phyloP scores from a whole-genome alignment of 2,113 vertebrate genomes.

The Alaudala cheleensis region DNA sequence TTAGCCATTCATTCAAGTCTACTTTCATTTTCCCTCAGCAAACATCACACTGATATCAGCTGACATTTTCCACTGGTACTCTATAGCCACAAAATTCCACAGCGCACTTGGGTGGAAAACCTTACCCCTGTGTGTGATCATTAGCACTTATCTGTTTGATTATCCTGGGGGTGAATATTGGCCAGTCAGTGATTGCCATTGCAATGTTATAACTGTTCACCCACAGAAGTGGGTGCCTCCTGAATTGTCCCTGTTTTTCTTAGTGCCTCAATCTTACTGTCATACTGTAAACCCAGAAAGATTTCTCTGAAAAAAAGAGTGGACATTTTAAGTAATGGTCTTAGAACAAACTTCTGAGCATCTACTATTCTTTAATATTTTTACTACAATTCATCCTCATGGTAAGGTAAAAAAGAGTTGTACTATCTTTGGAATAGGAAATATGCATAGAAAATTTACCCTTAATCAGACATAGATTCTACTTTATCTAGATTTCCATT shows the following conservation, averaged over 20 bases:
- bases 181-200: not conserved
- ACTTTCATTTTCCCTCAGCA: not conserved
- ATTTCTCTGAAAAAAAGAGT: not conserved
- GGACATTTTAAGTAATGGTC: not conserved
- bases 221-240: not conserved
- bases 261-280: not conserved
- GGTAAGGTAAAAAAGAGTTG: not conserved
- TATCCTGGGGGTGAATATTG: not conserved
- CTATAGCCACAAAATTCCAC: not conserved
- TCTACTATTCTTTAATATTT: not conserved
- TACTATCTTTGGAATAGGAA: not conserved
- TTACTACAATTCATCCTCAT: not conserved
- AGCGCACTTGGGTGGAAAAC: not conserved
- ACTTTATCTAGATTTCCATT: not conserved
- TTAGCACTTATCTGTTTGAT: not conserved
- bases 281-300: not conserved
- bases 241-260: not conserved
- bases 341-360: not conserved
- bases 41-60: not conserved
- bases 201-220: not conserved
- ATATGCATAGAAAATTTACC: not conserved
- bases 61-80: not conserved
- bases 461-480: not conserved
- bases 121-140: not conserved
- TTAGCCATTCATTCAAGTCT: not conserved